Base-by-base conservation (phyloP, 2,888 invertebrate genomes). In the Hybos culiciformis region DNA sequence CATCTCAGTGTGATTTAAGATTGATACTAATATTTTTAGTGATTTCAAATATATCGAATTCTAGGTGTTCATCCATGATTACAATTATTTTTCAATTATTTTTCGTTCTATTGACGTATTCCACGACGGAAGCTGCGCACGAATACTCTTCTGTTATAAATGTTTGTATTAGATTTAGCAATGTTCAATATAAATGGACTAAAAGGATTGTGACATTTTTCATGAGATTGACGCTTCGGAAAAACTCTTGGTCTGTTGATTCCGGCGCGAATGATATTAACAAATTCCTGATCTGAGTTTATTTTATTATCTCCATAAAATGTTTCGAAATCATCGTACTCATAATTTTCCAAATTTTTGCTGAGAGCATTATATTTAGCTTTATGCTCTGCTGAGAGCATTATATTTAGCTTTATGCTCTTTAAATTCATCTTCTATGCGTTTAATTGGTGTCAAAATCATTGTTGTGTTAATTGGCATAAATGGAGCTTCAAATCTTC, bases 1-100 rank as follows among this genome's bases (percentile, higher is more conserved):
- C 47, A 66, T 59, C 47, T 64, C 63, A 20, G 56, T 51, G 23
- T 40, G 39, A 45, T 65, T 61, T 0, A 65, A 23, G 33, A 32
- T 61, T 41, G 4, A 60, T 42, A 46, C 58, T 51, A 24, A 60
- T 46, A 49, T 52, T 56, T 46, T 47, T 52, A 3, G 54, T 54
- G 1, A 23, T 23, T 9, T 23, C 23, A 6, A 23, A 6, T 7
- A 9, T 23, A 9, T 23, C 23, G 9, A 23, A 23, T 23, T 23
- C 23, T 23, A 9, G 23, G 9, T 23, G 23, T 23, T 23, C 23
- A 9, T 23, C 9, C 23, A 23, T 23, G 9, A 23, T 23, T 23
- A 7, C 9, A 7, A 23, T 9, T 6, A 23, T 23, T 9, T 23
- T 6, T 23, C 23, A 9, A 7, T 23, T n/a, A 7, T n/a, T 31